Percentiles rank a stretch among this genome's conserved stretches.
These are phyloP conservation scores for Zoanthus sociatus DNA, from an alignment of 92 coral and sea anemone genomes.

Conservation along the genomic window DNA sequence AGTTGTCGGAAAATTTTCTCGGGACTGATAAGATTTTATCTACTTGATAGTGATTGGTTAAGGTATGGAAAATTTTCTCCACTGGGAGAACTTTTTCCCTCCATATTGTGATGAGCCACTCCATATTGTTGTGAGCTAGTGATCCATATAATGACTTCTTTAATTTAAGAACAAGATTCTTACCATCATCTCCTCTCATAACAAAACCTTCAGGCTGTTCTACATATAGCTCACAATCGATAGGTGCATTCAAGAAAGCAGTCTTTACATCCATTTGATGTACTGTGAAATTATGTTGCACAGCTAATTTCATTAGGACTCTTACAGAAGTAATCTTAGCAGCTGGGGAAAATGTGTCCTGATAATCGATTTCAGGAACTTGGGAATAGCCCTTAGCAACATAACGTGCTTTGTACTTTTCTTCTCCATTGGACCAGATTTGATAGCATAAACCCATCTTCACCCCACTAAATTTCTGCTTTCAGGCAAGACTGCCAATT, in stretches of 20 bases:
- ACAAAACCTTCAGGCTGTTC: background rate
- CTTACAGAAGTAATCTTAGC: constrained; percentile 51
- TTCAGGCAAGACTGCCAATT: constrained; percentile 56
- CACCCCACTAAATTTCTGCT: constrained; percentile 58
- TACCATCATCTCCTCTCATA: background rate
- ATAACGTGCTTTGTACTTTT: constrained; percentile 47
- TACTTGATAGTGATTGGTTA: too few species aligned
- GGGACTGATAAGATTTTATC: too few species aligned
- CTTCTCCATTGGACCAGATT: constrained; percentile 45
- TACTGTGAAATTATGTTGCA: constrained; percentile 15
- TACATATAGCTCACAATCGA: too few species aligned
- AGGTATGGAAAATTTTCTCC: too few species aligned
- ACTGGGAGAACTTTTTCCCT: too few species aligned
- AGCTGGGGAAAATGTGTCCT: constrained; percentile 33
- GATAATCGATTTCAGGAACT: constrained; percentile 27
- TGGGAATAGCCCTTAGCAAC: constrained; percentile 37
- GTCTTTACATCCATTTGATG: background rate
- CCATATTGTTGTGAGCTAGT: too few species aligned
- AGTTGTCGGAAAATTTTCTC: too few species aligned
- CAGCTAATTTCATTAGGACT: background rate
- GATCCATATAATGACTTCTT: too few species aligned
- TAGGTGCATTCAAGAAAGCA: background rate
- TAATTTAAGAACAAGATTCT: too few species aligned
- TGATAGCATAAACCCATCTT: constrained; percentile 65
- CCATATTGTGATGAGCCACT: too few species aligned